These are phyloP conservation scores for Scatophagus argus DNA, from an alignment of 2,113 vertebrate genomes.

Conservation along the genomic window DNA sequence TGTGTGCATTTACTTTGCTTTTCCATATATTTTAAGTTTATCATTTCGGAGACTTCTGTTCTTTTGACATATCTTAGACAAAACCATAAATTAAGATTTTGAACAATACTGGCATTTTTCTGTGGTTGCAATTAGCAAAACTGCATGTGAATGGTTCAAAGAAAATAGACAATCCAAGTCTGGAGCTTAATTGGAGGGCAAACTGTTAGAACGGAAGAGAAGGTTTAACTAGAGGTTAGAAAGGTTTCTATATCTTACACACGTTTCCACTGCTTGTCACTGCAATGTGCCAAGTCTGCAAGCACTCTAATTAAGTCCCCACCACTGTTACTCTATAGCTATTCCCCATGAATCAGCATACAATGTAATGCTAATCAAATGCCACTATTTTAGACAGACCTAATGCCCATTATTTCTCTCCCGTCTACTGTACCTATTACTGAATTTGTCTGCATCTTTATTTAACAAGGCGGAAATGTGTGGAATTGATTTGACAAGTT, in stretches of 20 bases:
- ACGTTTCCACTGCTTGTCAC: slow-evolving; percentile 79
- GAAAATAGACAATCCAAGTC: slow-evolving; percentile 65
- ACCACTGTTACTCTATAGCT: slow-evolving; percentile 53
- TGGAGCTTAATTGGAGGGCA: slow-evolving; percentile 81
- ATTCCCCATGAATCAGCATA: slow-evolving; percentile 78
- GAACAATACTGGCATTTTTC: slow-evolving; percentile 47
- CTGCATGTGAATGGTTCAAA: slow-evolving; percentile 41
- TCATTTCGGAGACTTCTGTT: slow-evolving; percentile 3
- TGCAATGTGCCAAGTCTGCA: slow-evolving; percentile 79
- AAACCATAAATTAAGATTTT: slow-evolving; percentile 40
- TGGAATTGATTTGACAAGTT: slow-evolving; percentile 36
- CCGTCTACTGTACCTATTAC: slow-evolving; percentile 43
- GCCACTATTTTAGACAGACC: slow-evolving; percentile 60
- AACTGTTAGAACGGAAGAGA: slow-evolving; percentile 70
- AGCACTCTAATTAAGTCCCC: slow-evolving; percentile 81
- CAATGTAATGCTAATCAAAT: slow-evolving; percentile 73
- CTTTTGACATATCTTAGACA: slow-evolving; percentile 25
- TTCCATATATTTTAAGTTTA: neutral
- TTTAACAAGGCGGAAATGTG: slow-evolving; percentile 40
- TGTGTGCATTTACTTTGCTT: neutral
- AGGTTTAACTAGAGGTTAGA: slow-evolving; percentile 79
- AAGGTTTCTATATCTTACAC: slow-evolving; percentile 78
- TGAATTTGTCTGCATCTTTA: slow-evolving; percentile 42
- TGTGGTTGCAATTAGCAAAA: slow-evolving; percentile 70
- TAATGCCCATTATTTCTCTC: slow-evolving; percentile 69